These are phyloP conservation scores for Julus scandinavius DNA, from an alignment of 2,888 invertebrate species.

Conservation along the genomic window DNA sequence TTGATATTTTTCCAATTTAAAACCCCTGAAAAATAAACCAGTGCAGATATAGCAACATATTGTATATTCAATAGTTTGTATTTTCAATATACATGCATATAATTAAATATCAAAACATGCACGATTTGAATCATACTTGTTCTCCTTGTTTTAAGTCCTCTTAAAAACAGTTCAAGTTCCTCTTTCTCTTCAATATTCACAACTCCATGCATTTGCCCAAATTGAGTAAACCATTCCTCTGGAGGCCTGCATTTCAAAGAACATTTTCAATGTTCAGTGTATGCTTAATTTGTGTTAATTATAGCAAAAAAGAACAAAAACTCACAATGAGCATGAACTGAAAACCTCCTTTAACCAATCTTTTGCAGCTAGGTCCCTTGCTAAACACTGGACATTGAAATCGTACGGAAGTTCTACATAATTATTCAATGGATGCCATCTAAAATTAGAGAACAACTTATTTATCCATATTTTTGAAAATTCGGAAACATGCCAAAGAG, in stretches of 20 bases:
- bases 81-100: neutral
- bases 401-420: slow-evolving; percentile 8
- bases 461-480: neutral
- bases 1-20: slow-evolving; percentile 3
- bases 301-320: neutral
- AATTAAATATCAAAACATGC: neutral
- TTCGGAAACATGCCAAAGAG: neutral
- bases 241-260: neutral
- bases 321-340: neutral
- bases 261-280: neutral
- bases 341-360: slow-evolving; percentile 1
- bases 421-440: slow-evolving; percentile 22
- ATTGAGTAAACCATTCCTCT: slow-evolving; percentile 8
- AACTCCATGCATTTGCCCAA: slow-evolving; percentile 2
- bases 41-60: neutral
- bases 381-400: neutral
- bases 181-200: slow-evolving; percentile 19
- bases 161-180: neutral
- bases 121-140: neutral
- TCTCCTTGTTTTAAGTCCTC: neutral
- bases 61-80: neutral
- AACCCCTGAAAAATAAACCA: neutral
- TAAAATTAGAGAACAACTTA: neutral
- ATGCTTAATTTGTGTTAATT: neutral
- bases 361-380: neutral